phyloP scores from a whole-genome alignment of 2,113 vertebrate species.

The Donacobius atricapilla region DNA sequence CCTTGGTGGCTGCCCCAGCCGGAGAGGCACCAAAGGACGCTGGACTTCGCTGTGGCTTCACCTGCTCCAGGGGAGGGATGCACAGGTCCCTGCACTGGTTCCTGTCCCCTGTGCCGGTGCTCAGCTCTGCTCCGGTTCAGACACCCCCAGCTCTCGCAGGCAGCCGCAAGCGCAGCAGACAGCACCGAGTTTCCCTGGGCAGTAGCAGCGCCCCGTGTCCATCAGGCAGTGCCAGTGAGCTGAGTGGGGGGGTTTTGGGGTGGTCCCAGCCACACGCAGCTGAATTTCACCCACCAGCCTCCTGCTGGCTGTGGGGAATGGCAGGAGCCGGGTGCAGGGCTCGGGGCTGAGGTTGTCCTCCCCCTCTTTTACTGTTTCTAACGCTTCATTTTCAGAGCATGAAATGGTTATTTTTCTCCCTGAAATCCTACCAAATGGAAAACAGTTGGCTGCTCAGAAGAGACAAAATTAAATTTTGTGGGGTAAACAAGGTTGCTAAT shows the following conservation, averaged over 20 bases:
- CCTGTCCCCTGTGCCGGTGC: not conserved
- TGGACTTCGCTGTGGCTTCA: not conserved
- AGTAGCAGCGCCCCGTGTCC: not conserved
- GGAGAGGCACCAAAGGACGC: not conserved
- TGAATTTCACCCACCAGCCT: not conserved
- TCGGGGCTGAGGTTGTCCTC: not conserved
- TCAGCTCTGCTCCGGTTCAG: not conserved
- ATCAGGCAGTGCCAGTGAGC: not conserved
- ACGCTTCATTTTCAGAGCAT: not conserved
- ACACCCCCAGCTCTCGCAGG: not conserved
- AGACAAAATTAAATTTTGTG: conserved; percentile 61
- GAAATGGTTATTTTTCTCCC: conserved; percentile 36
- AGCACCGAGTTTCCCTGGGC: not conserved
- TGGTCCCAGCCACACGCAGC: not conserved
- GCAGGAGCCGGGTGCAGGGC: accelerated
- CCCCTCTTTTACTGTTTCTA: not conserved
- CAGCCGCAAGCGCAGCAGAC: accelerated
- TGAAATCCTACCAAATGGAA: conserved; percentile 49
- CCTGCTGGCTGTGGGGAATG: accelerated
- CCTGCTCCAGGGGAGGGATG: not conserved
- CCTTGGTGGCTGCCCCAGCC: not conserved
- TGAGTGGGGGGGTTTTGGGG: not conserved
- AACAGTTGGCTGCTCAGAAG: conserved; percentile 53
- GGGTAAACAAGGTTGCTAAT: conserved; percentile 60
- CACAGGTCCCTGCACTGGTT: not conserved